phyloP scores from a whole-genome alignment of 2,888 invertebrate species.

The Tetranychus piercei region DNA sequence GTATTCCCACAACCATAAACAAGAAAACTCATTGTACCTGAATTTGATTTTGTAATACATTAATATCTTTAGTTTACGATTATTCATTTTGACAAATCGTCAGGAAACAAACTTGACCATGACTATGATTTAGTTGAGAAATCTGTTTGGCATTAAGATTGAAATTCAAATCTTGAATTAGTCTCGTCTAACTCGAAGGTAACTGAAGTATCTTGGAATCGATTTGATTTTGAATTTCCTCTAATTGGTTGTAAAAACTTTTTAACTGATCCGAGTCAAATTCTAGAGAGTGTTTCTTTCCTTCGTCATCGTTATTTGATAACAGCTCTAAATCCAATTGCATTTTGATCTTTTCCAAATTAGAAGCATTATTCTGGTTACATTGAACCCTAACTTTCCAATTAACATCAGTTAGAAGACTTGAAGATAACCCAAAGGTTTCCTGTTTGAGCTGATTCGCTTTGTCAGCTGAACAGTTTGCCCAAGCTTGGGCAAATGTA shows the following conservation, averaged over 20 bases:
- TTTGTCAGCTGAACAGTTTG: not conserved
- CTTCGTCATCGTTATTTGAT: not conserved
- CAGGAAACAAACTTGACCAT: too few relatives aligned
- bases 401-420: constrained; percentile 11
- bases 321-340: constrained; percentile 15
- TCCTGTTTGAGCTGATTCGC: constrained; percentile 10
- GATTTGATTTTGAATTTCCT: constrained; percentile 18
- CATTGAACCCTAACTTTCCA: constrained; percentile 14
- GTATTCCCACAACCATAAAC: too few relatives aligned
- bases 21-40: too few relatives aligned
- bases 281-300: constrained; percentile 12
- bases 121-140: too few relatives aligned
- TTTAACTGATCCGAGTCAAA: constrained; percentile 14
- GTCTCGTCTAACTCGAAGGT: constrained; percentile 1
- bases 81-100: too few relatives aligned
- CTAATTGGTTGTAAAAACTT: constrained; percentile 16
- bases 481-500: constrained; percentile 11
- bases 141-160: too few relatives aligned
- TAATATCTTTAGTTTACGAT: too few relatives aligned
- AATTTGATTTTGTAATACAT: too few relatives aligned
- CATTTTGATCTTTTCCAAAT: not conserved
- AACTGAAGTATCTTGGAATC: constrained; percentile 8
- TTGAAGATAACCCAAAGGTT: constrained; percentile 12
- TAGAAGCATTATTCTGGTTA: not conserved
- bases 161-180: not conserved